Conservation (phyloP, 2,888 invertebrate genomes). For the Linnaemya tessellans region DNA sequence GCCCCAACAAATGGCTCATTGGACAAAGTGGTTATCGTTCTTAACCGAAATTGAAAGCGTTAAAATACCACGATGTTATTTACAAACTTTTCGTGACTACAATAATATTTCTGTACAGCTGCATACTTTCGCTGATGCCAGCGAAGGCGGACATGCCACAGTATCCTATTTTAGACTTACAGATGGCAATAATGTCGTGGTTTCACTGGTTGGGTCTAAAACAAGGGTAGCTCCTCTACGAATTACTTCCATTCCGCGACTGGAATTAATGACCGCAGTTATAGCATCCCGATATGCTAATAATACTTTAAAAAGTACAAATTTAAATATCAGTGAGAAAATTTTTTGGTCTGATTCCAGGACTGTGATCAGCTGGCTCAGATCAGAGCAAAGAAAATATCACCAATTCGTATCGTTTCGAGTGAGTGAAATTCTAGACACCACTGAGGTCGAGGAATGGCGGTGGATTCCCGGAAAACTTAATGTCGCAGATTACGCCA, state of each 20-base stretch:
- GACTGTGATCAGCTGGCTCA: no score
- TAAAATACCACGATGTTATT: constrained; percentile 34
- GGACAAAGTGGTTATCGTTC: constrained; percentile 45
- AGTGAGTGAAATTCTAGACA: no score
- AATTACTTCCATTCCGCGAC: constrained; percentile 57
- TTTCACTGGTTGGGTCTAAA: constrained; percentile 48
- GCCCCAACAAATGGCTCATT: constrained; percentile 20
- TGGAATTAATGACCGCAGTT: constrained; percentile 67
- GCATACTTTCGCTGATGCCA: constrained; percentile 47
- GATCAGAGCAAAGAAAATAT: no score
- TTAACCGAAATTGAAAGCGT: constrained; percentile 47
- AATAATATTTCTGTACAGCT: constrained; percentile 21
- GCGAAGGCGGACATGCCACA: constrained; percentile 30
- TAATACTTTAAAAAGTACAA: constrained; percentile 10
- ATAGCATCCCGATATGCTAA: constrained; percentile 47
- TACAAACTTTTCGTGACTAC: constrained; percentile 26
- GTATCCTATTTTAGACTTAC: constrained; percentile 35
- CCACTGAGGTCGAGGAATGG: no score
- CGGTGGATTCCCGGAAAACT: no score
- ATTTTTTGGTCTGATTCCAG: constrained; percentile 1
- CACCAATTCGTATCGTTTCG: no score
- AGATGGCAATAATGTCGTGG: constrained; percentile 1
- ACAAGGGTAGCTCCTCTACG: constrained; percentile 68
- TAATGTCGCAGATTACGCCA: no score
- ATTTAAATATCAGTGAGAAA: constrained; percentile 28